Evolutionary conservation across 2,888 invertebrate species (phyloP).

Genomic region (Kuschelorhynchus macadamiae): DNA sequence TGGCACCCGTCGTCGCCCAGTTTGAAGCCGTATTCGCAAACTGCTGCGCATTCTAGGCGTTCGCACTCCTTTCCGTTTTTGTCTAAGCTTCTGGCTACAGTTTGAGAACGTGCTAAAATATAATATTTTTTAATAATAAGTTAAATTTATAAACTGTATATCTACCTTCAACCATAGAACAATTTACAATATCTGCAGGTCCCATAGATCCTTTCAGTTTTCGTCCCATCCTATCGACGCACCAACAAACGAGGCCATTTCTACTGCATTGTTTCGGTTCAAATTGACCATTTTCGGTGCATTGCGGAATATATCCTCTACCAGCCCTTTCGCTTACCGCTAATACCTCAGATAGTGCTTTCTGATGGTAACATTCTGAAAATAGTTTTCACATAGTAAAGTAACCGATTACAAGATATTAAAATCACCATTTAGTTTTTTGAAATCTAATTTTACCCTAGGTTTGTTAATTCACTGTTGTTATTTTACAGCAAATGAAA

Average conservation of each 20-base stretch:
- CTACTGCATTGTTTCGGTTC: conserved; percentile 84
- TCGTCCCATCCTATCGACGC: conserved; percentile 84
- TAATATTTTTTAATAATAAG: too few species aligned
- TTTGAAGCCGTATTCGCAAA: conserved; percentile 89
- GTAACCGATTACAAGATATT: too few species aligned
- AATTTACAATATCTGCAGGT: conserved; percentile 78
- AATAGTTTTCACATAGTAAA: too few species aligned
- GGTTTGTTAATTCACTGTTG: too few species aligned
- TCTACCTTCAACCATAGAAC: conserved; percentile 69
- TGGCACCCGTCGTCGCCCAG: conserved; percentile 78
- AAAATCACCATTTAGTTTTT: too few species aligned
- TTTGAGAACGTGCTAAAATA: conserved; percentile 61
- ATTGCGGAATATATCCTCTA: conserved; percentile 88
- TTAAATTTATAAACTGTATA: neutral
- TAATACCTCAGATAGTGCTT: conserved; percentile 82
- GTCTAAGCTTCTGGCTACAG: conserved; percentile 63
- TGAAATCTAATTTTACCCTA: too few species aligned
- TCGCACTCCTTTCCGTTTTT: conserved; percentile 72
- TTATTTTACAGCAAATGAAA: too few species aligned
- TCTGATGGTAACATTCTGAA: conserved; percentile 81
- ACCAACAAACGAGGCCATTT: conserved; percentile 91
- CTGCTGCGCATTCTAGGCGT: conserved; percentile 82
- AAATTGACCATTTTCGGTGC: conserved; percentile 80
- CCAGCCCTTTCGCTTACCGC: conserved; percentile 85
- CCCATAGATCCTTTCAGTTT: conserved; percentile 87